Evolutionary conservation across 2,888 invertebrate species (phyloP), one percentile per base, ranked within the genome.

Genomic region (Xiphydria camelus): DNA sequence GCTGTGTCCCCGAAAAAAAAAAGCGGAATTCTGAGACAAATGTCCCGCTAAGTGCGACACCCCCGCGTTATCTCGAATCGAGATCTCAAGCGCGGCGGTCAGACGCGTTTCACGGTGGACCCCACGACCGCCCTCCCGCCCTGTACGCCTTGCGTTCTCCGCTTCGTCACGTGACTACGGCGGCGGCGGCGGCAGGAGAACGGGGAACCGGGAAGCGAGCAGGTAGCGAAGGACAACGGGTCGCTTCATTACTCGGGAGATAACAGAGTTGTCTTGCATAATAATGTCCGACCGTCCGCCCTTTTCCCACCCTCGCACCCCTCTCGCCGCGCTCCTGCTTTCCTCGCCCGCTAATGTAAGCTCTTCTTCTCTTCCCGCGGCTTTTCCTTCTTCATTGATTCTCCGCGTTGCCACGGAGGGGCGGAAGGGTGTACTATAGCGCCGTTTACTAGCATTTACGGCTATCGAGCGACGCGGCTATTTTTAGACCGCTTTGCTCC

Each of bases 231-330:
- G 66, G 64, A 64, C 63, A 61, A 57, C 64, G 57, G 64, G 65
- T 62, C 60, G 53, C 60, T 69, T 65, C 61, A 63, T 67, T 69
- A 68, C 61, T 62, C 55, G 57, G 40, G 56, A 62, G 66, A 68
- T 69, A 68, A 68, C 59, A 59, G 49, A 64, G 59, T 63, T 55
- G 61, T 65, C 64, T 66, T 62, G 64, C 65, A 55, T 68, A 68
- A 68, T 66, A 55, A 55, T 56, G 48, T 51, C 39, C 18, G 22
- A 39, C 44, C 29, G 29, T 44, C 29, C 14, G 26, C 19, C 15
- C 10, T 37, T n/a, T n/a, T 15, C 20, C 26, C 26, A 18, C 9
- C 18, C 35, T 18, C 10, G 15, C 10, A 34, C 34, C 18, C 18
- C 34, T 41, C 23, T 18, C 23, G 26, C 34, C 18, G 10, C 34